A percentile compares a stretch with the other conserved stretches of the same genome.
Conservation (phyloP, 1,140 invertebrate species). For the Dreissena polymorpha region DNA sequence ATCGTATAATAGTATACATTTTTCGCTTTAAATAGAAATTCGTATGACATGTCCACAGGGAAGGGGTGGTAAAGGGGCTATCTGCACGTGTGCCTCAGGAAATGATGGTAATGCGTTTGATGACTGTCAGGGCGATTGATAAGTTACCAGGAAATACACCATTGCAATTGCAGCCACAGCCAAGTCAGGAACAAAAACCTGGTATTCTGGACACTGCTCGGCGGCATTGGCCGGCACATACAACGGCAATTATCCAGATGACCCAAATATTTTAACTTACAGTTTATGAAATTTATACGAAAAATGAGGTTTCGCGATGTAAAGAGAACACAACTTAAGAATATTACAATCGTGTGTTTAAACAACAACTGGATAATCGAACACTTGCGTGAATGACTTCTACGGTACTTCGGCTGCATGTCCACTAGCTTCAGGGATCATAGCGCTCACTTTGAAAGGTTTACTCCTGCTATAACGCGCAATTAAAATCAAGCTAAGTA, state of each 20-base stretch:
- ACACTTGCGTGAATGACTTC: slow-evolving; percentile 1
- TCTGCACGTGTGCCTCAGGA: slow-evolving; percentile 99
- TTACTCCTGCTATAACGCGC: too few species aligned
- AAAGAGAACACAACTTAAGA: too few species aligned
- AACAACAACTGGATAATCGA: neutral
- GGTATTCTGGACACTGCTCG: slow-evolving; percentile 98
- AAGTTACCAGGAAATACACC: slow-evolving; percentile 99
- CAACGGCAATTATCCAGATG: slow-evolving; percentile 86
- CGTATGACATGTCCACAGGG: slow-evolving; percentile 82
- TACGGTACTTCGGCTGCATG: slow-evolving; percentile 16
- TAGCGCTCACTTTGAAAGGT: slow-evolving; percentile 18
- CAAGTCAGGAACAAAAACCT: slow-evolving; percentile 90
- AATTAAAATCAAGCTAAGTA: too few species aligned
- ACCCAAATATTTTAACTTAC: slow-evolving; percentile 18
- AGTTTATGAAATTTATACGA: too few species aligned
- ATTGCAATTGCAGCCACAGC: slow-evolving; percentile 98
- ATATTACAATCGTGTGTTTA: too few species aligned
- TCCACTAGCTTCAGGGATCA: slow-evolving; percentile 24
- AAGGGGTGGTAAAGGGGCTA: slow-evolving; percentile 97
- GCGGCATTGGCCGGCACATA: slow-evolving; percentile 97
- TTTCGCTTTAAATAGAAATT: too few species aligned
- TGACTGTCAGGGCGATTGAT: slow-evolving; percentile 99
- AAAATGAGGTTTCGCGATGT: too few species aligned
- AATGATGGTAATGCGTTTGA: slow-evolving; percentile 97
- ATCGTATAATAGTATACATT: too few species aligned